A percentile compares a stretch with the other conserved stretches of the same genome.
Evolutionary conservation across 2,113 vertebrate genomes (phyloP).

Genomic region (Pipra filicauda): DNA sequence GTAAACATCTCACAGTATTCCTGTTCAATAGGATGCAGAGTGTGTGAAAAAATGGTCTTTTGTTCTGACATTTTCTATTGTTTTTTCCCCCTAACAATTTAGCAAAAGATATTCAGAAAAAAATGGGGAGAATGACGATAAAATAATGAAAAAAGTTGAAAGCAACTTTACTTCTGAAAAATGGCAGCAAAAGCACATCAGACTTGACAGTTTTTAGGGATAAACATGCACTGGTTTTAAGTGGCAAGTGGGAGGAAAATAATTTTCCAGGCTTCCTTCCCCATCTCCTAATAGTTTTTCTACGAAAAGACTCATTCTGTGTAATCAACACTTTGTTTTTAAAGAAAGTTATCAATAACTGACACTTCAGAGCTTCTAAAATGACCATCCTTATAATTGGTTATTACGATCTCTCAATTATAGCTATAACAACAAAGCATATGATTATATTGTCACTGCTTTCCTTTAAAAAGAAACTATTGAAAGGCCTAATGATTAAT

Average conservation of each 20-base stretch:
- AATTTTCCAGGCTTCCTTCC: slow-evolving; percentile 31
- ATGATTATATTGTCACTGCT: slow-evolving; percentile 66
- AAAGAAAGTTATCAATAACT: slow-evolving; percentile 36
- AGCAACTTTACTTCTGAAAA: slow-evolving; percentile 49
- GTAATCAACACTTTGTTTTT: slow-evolving; percentile 37
- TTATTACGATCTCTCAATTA: slow-evolving; percentile 68
- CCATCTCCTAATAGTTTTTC: slow-evolving; percentile 22
- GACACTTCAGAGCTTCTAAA: slow-evolving; percentile 53
- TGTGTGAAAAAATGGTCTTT: slow-evolving; percentile 36
- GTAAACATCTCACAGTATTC: not conserved
- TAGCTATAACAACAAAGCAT: slow-evolving; percentile 55
- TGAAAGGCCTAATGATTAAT: slow-evolving; percentile 77
- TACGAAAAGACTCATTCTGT: not conserved
- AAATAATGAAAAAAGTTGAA: slow-evolving; percentile 43
- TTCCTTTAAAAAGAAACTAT: slow-evolving; percentile 71
- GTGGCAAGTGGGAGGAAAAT: slow-evolving; percentile 59
- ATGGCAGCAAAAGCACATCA: slow-evolving; percentile 57
- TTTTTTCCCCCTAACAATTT: not conserved
- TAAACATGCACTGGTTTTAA: slow-evolving; percentile 53
- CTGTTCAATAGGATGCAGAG: slow-evolving; percentile 16
- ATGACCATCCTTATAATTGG: slow-evolving; percentile 65
- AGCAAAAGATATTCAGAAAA: not conserved
- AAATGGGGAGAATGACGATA: slow-evolving; percentile 38
- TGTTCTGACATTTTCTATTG: slow-evolving; percentile 12
- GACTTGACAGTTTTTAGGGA: slow-evolving; percentile 57